Percentiles rank a stretch among this genome's conserved stretches.
These are phyloP conservation scores for Pyxicephalus adspersus DNA, from an alignment of 2,113 vertebrate genomes.

Conservation along the genomic window DNA sequence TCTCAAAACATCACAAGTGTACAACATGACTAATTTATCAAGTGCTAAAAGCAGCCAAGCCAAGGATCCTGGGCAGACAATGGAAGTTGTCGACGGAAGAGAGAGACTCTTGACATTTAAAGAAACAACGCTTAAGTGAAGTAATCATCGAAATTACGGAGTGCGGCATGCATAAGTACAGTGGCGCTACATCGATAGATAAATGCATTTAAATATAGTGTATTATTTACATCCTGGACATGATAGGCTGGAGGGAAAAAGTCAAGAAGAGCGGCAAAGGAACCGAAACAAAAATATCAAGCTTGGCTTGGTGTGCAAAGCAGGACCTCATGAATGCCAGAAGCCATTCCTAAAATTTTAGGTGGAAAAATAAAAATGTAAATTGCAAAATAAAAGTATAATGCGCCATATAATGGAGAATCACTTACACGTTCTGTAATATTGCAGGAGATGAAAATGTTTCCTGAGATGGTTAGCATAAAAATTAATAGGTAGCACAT, in stretches of 20 bases:
- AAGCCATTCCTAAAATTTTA: no score
- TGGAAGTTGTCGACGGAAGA: constrained; percentile 44
- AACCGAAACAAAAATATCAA: neutral
- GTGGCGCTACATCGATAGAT: neutral
- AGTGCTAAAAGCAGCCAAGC: constrained; percentile 65
- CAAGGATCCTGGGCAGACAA: constrained; percentile 68
- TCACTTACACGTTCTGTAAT: no score
- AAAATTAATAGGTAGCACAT: no score
- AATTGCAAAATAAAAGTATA: no score
- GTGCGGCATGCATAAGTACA: constrained; percentile 32
- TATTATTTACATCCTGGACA: constrained; percentile 32
- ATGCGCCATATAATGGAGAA: no score
- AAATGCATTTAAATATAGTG: constrained; percentile 27
- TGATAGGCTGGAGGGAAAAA: constrained; percentile 22
- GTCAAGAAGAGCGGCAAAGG: constrained; percentile 19
- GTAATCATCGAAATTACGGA: constrained; percentile 46
- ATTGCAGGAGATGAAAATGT: no score
- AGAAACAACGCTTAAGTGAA: constrained; percentile 32
- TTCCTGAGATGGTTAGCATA: no score
- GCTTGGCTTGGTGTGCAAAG: neutral
- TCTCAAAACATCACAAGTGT: constrained; percentile 60
- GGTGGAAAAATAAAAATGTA: no score
- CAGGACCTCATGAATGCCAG: neutral
- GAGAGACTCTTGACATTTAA: constrained; percentile 57
- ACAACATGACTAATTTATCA: constrained; percentile 68